Percentiles rank a stretch among this genome's conserved stretches.
phyloP scores from a whole-genome alignment of 2,113 vertebrate genomes.

The Thalassarche chlororhynchos region DNA sequence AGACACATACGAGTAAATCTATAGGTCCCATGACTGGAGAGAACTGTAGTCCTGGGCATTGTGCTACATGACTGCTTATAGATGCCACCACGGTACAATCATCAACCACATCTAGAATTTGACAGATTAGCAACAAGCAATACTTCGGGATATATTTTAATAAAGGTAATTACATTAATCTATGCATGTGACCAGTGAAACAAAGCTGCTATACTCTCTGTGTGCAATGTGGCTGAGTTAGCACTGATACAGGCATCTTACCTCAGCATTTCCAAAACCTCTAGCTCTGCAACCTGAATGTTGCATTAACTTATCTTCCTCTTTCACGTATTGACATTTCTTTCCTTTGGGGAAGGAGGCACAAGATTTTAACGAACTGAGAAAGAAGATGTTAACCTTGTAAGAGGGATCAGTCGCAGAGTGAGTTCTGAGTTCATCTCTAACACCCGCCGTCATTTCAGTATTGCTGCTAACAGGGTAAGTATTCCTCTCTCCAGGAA shows the following conservation, averaged over 20 bases:
- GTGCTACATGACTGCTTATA: not conserved
- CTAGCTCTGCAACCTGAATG: not conserved
- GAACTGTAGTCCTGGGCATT: not conserved
- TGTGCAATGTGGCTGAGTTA: not conserved
- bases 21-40: not conserved
- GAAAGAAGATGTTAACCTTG: not conserved
- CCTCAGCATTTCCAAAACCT: constrained; percentile 29
- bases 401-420: not conserved
- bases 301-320: not conserved
- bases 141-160: not conserved
- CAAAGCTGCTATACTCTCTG: not conserved
- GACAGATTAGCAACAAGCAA: not conserved
- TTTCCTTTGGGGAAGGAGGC: constrained; percentile 21
- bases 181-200: not conserved
- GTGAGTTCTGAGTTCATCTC: not conserved
- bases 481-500: not conserved
- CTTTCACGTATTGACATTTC: constrained; percentile 11
- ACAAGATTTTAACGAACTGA: not conserved
- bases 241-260: not conserved
- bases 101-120: not conserved
- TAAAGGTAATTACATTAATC: not conserved
- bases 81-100: not conserved
- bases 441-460: not conserved
- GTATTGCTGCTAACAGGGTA: not conserved
- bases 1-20: not conserved